Evolutionary conservation across 2,888 invertebrate species (phyloP).

Genomic region (Rhagium mordax): DNA sequence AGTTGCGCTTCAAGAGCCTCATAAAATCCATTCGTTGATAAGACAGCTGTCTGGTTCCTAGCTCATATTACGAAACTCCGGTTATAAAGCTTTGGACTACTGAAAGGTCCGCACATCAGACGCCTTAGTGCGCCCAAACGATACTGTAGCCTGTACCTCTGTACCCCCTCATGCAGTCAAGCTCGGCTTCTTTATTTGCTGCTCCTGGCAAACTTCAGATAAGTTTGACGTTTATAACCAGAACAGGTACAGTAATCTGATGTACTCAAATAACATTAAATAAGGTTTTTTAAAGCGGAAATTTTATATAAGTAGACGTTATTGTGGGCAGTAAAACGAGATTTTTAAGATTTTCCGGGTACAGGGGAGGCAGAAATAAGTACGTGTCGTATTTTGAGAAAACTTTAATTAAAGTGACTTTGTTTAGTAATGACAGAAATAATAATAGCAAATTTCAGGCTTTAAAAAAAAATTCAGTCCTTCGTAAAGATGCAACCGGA

Average conservation of each 20-base stretch:
- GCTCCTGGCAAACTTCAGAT: slow-evolving; percentile 3
- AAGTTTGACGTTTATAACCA: slow-evolving; percentile 7
- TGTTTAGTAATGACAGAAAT: too few species aligned
- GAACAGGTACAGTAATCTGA: background rate
- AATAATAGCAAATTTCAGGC: too few species aligned
- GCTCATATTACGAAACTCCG: slow-evolving; percentile 45
- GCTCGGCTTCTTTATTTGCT: background rate
- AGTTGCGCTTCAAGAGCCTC: slow-evolving; percentile 42
- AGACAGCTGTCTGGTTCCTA: slow-evolving; percentile 54
- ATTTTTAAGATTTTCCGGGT: background rate
- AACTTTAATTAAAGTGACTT: background rate
- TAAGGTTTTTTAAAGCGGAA: background rate
- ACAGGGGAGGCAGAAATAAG: background rate
- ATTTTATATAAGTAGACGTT: too few species aligned
- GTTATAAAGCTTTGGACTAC: slow-evolving; percentile 49
- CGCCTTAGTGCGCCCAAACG: slow-evolving; percentile 48
- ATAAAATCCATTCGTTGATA: slow-evolving; percentile 45
- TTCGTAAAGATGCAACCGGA: too few species aligned
- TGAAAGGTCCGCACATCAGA: slow-evolving; percentile 38
- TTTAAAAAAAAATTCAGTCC: too few species aligned
- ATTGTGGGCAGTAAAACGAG: background rate
- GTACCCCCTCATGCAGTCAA: background rate
- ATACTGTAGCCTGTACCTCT: slow-evolving; percentile 41
- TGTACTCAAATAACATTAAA: background rate
- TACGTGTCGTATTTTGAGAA: background rate